phyloP scores from a whole-genome alignment of 2,888 invertebrate genomes.

The Lottia scabra region DNA sequence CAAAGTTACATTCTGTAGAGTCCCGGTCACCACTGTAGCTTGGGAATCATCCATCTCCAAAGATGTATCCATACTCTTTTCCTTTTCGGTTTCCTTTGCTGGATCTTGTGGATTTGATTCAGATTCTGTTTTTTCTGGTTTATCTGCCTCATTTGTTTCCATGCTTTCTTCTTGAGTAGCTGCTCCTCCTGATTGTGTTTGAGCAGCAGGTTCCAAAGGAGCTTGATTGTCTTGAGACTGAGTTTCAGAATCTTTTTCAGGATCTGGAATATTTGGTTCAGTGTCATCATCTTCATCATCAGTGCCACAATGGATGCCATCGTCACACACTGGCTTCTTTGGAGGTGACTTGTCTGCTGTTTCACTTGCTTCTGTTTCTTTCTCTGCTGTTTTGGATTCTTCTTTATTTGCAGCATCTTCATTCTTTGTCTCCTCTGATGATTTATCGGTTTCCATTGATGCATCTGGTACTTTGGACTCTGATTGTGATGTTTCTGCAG shows the following conservation, averaged over 20 bases:
- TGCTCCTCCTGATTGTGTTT: neutral
- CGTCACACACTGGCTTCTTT: slow-evolving; percentile 29
- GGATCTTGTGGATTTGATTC: neutral
- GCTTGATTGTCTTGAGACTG: slow-evolving; percentile 14
- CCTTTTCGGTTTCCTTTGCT: neutral
- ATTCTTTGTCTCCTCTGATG: slow-evolving; percentile 1
- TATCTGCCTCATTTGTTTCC: neutral
- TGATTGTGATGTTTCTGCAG: neutral
- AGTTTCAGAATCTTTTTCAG: slow-evolving; percentile 14
- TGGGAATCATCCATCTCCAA: neutral
- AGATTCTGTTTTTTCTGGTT: neutral
- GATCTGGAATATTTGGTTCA: neutral
- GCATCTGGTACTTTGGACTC: slow-evolving; percentile 21
- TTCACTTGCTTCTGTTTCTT: neutral
- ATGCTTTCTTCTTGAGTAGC: neutral
- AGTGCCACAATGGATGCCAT: slow-evolving; percentile 44
- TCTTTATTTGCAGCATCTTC: neutral
- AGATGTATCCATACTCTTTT: slow-evolving; percentile 29
- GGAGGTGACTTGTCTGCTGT: slow-evolving; percentile 24
- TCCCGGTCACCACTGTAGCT: neutral
- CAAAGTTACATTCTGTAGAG: neutral
- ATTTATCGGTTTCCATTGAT: slow-evolving; percentile 3
- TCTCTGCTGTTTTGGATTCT: neutral
- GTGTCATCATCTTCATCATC: slow-evolving; percentile 33
- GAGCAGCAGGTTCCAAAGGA: slow-evolving; percentile 13